A percentile compares a stretch with the other conserved stretches of the same genome.
Evolutionary conservation across 1,140 invertebrate genomes (phyloP).

Genomic region (Episyrphus balteatus): DNA sequence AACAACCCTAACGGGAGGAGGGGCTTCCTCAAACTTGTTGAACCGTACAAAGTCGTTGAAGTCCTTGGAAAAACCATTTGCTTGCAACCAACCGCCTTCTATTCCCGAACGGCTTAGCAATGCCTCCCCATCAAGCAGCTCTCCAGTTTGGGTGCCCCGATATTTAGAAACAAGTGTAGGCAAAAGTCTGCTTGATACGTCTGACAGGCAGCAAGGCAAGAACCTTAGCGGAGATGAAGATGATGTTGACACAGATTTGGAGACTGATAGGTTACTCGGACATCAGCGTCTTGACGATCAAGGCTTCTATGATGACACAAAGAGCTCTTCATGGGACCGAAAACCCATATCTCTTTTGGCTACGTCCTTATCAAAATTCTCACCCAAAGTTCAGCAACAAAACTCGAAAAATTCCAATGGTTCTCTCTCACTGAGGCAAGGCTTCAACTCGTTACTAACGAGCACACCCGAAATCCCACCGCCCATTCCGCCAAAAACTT

Average conservation of each 20-base stretch:
- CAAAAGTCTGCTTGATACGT: conserved; percentile 22
- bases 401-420: conserved; percentile 24
- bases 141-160: conserved; percentile 30
- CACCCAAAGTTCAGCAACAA: conserved; percentile 29
- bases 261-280: conserved; percentile 78
- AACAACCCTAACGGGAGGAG: no score
- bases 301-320: conserved; percentile 82
- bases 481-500: conserved; percentile 23
- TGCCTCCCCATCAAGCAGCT: conserved; percentile 23
- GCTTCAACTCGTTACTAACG: conserved; percentile 31
- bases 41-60: no score
- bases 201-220: conserved; percentile 28
- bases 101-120: conserved; percentile 25
- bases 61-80: no score
- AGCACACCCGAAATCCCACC: conserved; percentile 27
- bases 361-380: conserved; percentile 24
- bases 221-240: conserved; percentile 43
- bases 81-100: conserved; percentile 15
- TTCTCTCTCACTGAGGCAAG: conserved; percentile 14
- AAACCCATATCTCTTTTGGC: conserved; percentile 21
- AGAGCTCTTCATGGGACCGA: conserved; percentile 24
- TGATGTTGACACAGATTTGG: conserved; percentile 78
- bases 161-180: conserved; percentile 18
- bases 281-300: conserved; percentile 83
- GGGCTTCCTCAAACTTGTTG: no score